These are phyloP conservation scores for Rhopilema esculentum DNA, from an alignment of 30 jellyfish, hydroid and myxozoan genomes.

Conservation along the genomic window DNA sequence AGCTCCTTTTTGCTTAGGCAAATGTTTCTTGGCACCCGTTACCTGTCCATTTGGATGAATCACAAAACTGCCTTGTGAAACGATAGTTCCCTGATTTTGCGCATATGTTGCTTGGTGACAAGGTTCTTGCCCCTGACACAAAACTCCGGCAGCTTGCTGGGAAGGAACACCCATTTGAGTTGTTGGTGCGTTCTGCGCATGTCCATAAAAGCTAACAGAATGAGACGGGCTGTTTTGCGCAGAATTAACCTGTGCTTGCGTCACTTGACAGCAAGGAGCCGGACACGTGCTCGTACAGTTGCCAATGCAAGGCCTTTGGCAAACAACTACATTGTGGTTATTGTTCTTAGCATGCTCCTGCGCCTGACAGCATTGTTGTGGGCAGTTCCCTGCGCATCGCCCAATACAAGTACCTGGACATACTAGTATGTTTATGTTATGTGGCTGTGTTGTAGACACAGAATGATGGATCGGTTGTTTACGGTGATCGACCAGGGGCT, in stretches of 20 bases:
- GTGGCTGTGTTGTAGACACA: constrained; percentile 15
- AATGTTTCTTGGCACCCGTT: constrained; percentile 42
- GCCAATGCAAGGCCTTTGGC: constrained; percentile 61
- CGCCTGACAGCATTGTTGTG: constrained; percentile 79
- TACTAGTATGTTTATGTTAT: constrained; percentile 32
- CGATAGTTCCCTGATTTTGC: constrained; percentile 50
- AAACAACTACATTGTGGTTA: constrained; percentile 50
- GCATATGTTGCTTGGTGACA: constrained; percentile 10
- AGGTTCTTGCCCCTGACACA: constrained; percentile 22
- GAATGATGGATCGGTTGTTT: constrained; percentile 12
- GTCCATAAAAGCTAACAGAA: constrained; percentile 31
- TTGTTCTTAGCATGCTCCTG: constrained; percentile 39
- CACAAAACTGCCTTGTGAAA: constrained; percentile 54
- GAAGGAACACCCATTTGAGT: constrained; percentile 7
- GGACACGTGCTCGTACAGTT: constrained; percentile 56
- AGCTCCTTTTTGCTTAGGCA: background rate
- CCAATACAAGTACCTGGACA: constrained; percentile 76
- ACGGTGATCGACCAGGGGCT: constrained; percentile 36
- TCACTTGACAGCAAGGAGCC: constrained; percentile 56
- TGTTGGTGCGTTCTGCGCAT: constrained; percentile 30
- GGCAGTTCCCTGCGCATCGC: constrained; percentile 77
- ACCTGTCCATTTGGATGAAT: constrained; percentile 73
- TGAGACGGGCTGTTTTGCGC: constrained; percentile 65
- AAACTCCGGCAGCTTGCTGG: background rate
- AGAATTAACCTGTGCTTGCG: constrained; percentile 49